Evolutionary conservation across 2,888 invertebrate genomes (phyloP), one percentile per base, ranked within the genome.

Genomic region (Watsonalla cultraria): DNA sequence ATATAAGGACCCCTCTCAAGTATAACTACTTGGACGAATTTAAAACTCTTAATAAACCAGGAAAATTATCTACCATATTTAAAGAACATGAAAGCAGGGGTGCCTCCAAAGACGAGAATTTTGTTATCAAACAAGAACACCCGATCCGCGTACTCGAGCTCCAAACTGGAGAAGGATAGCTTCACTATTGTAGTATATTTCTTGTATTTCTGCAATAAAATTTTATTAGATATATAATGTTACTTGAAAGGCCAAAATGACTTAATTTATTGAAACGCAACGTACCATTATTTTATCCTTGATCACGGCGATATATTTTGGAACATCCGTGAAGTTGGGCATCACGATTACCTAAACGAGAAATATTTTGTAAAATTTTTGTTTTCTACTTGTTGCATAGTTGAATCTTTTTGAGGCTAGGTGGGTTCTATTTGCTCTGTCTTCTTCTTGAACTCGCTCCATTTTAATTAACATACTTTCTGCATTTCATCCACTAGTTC

Each of bases 41-140:
- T n/a, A n/a, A n/a, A 35, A 49, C 47, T 15, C 52, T 13, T 48
- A 34, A 39, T 14, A 47, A 33, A 33, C 11, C 35, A 15, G 37
- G 0, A 42, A 51, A 49, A 39, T 2, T 34, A 51, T 66, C 72
- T 64, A 85, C 89, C 89, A 62, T 77, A 85, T 63, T 75, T 81
- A 56, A 82, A 89, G 62, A 85, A 90, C 82, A 89, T 80, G 57
- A 82, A 89, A 7, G 83, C 87, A 2, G 88, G 87, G 0, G 87
- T 84, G 6, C 89, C 89, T 6, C 89, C 89, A 51, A 86, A 88
- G 0, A 81, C 75, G 34, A 88, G 57, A 2, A 71, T 49, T 54
- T 74, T 80, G 45, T 58, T 71, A 54, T 86, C 84, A 52, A 87
- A 85, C 15, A 86, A 52, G 57, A 88, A 90, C 9, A 84, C 70